phyloP scores from a whole-genome alignment of 2,797 vertebrate genomes.

The Chromobotia macracanthus region DNA sequence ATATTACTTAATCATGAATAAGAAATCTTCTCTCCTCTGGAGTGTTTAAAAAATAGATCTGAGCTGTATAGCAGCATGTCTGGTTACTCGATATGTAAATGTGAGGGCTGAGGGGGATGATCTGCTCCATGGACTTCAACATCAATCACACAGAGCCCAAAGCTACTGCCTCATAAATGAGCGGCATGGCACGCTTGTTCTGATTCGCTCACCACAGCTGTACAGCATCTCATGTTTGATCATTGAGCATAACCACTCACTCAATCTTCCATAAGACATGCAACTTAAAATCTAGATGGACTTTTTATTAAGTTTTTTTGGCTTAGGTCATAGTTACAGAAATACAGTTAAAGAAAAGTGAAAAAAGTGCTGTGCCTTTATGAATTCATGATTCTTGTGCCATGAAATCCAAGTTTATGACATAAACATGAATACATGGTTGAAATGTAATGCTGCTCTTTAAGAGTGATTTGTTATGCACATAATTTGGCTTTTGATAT shows the following conservation, averaged over 20 bases:
- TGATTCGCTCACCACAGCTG: conserved; percentile 43
- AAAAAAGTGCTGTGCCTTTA: neutral
- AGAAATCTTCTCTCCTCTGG: conserved; percentile 52
- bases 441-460: neutral
- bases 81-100: conserved; percentile 61
- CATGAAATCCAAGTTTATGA: neutral
- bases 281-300: conserved; percentile 22
- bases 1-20: conserved; percentile 61
- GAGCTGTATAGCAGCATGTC: conserved; percentile 54
- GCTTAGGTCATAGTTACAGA: conserved; percentile 14
- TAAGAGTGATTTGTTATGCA: neutral
- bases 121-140: conserved; percentile 60
- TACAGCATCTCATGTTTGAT: conserved; percentile 43
- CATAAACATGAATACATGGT: conserved; percentile 3
- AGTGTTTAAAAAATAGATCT: conserved; percentile 64
- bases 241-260: conserved; percentile 24
- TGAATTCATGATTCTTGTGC: neutral
- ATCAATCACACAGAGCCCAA: conserved; percentile 61
- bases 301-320: conserved; percentile 11
- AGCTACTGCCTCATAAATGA: conserved; percentile 44
- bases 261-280: conserved; percentile 32
- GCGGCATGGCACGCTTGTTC: conserved; percentile 47
- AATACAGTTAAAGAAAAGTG: neutral
- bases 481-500: neutral
- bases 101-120: conserved; percentile 61